phyloP scores from a whole-genome alignment of 2,113 vertebrate species.

The Butorides virescens region DNA sequence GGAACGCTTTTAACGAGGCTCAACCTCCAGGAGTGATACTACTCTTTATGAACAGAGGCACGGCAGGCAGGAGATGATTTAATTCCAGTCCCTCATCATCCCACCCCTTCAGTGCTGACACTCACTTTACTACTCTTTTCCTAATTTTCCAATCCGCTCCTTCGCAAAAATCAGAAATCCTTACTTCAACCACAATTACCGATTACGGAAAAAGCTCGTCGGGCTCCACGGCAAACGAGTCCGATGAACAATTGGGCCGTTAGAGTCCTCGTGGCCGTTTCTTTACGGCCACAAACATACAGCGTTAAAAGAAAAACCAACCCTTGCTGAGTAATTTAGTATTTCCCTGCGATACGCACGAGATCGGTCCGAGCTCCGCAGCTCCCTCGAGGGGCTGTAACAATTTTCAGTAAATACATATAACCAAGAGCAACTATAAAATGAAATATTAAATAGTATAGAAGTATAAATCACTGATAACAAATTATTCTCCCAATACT shows the following conservation, averaged over 20 bases:
- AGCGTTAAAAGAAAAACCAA: not conserved
- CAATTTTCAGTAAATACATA: not conserved
- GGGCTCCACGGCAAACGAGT: not conserved
- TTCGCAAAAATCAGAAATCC: not conserved
- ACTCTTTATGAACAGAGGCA: not conserved
- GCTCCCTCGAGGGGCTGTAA: conserved; percentile 57
- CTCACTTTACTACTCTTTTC: not conserved
- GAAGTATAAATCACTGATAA: not conserved
- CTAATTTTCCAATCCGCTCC: not conserved
- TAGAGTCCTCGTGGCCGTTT: not conserved
- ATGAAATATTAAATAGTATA: not conserved
- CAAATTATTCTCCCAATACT: not conserved
- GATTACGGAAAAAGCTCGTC: not conserved
- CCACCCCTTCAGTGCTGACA: not conserved
- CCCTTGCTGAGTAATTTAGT: not conserved
- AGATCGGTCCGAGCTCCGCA: not conserved
- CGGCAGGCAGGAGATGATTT: not conserved
- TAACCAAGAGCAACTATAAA: rapidly evolving
- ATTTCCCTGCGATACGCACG: not conserved
- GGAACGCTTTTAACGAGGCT: not conserved
- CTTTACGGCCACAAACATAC: not conserved
- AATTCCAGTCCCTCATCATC: not conserved
- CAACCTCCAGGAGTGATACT: rapidly evolving
- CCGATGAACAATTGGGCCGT: not conserved
- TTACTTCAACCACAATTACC: not conserved